Evolutionary conservation across 2,797 vertebrate species (phyloP).

Genomic region (Crypturellus tataupa): DNA sequence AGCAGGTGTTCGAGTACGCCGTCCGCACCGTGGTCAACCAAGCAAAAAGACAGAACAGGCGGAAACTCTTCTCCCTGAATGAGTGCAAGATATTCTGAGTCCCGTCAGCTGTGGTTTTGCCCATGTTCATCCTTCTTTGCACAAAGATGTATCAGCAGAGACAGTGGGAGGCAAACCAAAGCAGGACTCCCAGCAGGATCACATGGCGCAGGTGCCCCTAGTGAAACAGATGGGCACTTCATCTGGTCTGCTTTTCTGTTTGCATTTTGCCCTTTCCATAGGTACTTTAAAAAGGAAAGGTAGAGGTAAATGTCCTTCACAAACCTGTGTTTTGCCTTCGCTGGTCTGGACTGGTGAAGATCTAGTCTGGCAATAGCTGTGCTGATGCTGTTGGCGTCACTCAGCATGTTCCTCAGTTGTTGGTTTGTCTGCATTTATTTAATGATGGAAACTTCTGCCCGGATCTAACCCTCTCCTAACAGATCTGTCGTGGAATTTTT

Average conservation of each 20-base stretch:
- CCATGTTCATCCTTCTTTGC: neutral
- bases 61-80: constrained; percentile 88
- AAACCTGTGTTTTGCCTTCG: neutral
- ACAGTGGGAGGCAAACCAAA: neutral
- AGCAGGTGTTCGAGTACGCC: constrained; percentile 95
- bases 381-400: constrained; percentile 8
- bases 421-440: constrained; percentile 42
- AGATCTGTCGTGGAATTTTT: neutral
- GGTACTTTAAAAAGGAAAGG: neutral
- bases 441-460: constrained; percentile 1
- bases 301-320: neutral
- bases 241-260: neutral
- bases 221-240: neutral
- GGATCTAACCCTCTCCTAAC: neutral
- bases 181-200: neutral
- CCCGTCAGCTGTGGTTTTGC: neutral
- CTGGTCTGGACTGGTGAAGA: neutral
- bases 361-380: neutral
- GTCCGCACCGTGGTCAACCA: constrained; percentile 91
- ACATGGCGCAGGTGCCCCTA: neutral
- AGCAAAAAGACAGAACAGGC: constrained; percentile 83
- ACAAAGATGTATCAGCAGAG: neutral
- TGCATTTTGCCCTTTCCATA: neutral
- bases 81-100: constrained; percentile 88
- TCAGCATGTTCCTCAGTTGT: neutral